A percentile compares a stretch with the other conserved stretches of the same genome.
Evolutionary conservation across 2,113 vertebrate genomes (phyloP).

Genomic region (Aegypius monachus): DNA sequence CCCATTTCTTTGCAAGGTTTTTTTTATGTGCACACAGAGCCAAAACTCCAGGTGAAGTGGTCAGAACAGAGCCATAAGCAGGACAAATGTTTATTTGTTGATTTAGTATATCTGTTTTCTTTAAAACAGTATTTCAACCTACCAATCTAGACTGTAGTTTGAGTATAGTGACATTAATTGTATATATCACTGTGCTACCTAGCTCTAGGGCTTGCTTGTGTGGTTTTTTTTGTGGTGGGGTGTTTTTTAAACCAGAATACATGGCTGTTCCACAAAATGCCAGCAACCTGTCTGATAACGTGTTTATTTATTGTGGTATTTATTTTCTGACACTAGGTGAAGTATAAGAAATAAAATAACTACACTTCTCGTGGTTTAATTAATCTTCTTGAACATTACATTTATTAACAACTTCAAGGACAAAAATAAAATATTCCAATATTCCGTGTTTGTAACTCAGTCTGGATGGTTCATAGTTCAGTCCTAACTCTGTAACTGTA

Average conservation of each 20-base stretch:
- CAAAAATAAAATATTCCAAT: not conserved
- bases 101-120: not conserved
- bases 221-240: not conserved
- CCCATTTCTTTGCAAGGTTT: not conserved
- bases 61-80: not conserved
- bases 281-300: not conserved
- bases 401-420: not conserved
- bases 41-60: not conserved
- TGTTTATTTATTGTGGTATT: not conserved
- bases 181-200: not conserved
- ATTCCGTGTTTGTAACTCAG: not conserved
- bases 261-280: not conserved
- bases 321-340: not conserved
- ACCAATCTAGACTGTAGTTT: not conserved
- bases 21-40: not conserved
- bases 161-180: not conserved
- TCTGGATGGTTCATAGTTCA: not conserved
- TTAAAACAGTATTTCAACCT: not conserved
- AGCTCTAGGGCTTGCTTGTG: not conserved
- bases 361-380: not conserved
- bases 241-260: not conserved
- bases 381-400: not conserved
- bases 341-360: not conserved
- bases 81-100: not conserved
- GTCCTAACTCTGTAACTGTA: not conserved